phyloP scores from a whole-genome alignment of 2,888 invertebrate species.

The Alloscopus bannaensis region DNA sequence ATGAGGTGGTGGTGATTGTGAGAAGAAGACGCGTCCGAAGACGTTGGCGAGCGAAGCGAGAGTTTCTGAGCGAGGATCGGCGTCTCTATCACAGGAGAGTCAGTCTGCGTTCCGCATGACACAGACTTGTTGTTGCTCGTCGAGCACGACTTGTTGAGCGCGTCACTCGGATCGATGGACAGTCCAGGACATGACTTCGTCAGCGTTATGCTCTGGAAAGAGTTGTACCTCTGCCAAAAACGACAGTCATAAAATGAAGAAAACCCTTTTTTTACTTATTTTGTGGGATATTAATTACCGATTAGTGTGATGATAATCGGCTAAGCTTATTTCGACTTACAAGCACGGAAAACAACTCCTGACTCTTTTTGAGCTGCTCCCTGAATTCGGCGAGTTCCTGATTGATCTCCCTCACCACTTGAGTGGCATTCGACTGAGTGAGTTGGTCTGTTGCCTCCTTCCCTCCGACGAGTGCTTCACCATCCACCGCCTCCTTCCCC shows the following conservation, averaged over 20 bases:
- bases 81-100: constrained; percentile 64
- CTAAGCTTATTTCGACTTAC: constrained; percentile 52
- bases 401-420: constrained; percentile 69
- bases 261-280: neutral
- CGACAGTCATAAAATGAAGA: constrained; percentile 13
- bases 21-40: constrained; percentile 22
- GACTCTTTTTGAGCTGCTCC: constrained; percentile 71
- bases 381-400: constrained; percentile 71
- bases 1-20: constrained; percentile 33
- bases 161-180: constrained; percentile 34
- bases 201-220: constrained; percentile 55
- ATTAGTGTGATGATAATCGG: neutral
- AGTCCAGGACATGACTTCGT: constrained; percentile 69
- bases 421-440: constrained; percentile 42
- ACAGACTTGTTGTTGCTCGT: constrained; percentile 49
- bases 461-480: neutral
- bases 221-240: constrained; percentile 55
- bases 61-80: constrained; percentile 62
- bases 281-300: neutral
- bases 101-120: constrained; percentile 67
- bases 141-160: constrained; percentile 22
- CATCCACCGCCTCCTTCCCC: constrained; percentile 19
- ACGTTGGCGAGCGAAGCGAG: constrained; percentile 43
- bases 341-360: constrained; percentile 70
- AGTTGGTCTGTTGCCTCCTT: constrained; percentile 25